These are phyloP conservation scores for Scleropages formosus DNA, from an alignment of 2,797 vertebrate species.

Conservation along the genomic window DNA sequence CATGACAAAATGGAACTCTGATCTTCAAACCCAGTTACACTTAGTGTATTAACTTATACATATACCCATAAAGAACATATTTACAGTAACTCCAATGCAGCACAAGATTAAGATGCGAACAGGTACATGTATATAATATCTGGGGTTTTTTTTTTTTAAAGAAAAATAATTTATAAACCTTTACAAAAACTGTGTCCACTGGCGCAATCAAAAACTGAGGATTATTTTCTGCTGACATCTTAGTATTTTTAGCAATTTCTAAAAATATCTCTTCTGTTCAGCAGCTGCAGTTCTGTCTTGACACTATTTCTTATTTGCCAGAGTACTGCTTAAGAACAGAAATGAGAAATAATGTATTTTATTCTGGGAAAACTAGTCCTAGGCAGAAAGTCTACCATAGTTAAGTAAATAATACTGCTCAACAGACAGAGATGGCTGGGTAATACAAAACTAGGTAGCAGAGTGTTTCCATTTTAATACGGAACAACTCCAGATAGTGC, in stretches of 20 bases:
- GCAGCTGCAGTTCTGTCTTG: constrained; percentile 9
- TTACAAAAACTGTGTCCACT: neutral
- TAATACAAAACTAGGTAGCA: neutral
- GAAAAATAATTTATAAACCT: constrained; percentile 15
- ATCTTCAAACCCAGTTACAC: no score
- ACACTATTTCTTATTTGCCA: neutral
- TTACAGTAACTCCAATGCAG: neutral
- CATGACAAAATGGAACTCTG: no score
- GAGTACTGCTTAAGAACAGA: neutral
- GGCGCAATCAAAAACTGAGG: neutral
- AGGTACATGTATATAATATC: no score
- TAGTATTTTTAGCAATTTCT: constrained; percentile 24
- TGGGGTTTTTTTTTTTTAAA: no score
- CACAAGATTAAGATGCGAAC: no score
- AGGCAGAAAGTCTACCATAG: neutral
- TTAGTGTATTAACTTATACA: neutral
- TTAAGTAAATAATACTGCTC: neutral
- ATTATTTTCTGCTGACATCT: constrained; percentile 5
- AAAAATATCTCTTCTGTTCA: constrained; percentile 24
- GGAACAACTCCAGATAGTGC: no score
- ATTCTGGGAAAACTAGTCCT: neutral
- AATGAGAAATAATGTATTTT: constrained; percentile 2
- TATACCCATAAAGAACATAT: neutral
- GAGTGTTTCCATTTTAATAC: neutral
- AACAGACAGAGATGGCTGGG: neutral